A percentile compares a stretch with the other conserved stretches of the same genome.
phyloP scores from a whole-genome alignment of 2,113 vertebrate species.

The Xenotilapia caudafasciata region DNA sequence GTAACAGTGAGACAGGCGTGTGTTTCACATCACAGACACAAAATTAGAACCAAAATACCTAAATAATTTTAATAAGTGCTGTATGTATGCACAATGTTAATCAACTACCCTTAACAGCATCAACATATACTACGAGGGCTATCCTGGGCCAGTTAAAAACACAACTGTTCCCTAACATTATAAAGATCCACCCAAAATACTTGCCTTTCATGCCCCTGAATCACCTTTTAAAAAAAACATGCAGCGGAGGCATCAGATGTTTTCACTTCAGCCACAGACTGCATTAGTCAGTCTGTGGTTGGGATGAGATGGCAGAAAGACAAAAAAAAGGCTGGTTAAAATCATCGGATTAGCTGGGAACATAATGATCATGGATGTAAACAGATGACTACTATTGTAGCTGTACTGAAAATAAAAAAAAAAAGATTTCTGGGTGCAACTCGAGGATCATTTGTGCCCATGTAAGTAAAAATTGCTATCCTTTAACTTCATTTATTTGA shows the following conservation, averaged over 20 bases:
- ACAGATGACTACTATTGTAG: background rate
- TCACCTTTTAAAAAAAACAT: background rate
- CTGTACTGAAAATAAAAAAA: background rate
- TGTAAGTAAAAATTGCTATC: background rate
- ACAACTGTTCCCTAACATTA: background rate
- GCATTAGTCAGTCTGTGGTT: background rate
- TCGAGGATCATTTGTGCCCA: background rate
- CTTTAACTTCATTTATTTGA: background rate
- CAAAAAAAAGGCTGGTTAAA: background rate
- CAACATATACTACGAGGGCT: accelerated
- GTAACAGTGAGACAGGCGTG: background rate
- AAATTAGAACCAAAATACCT: background rate
- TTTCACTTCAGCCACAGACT: background rate
- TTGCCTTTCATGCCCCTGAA: background rate
- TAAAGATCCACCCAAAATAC: background rate
- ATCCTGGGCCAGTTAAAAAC: background rate
- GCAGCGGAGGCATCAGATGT: background rate
- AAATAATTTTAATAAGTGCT: background rate
- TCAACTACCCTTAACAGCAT: background rate
- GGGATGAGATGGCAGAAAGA: background rate
- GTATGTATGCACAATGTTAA: background rate
- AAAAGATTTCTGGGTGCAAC: accelerated
- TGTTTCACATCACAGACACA: background rate
- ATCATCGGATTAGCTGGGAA: background rate
- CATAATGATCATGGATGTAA: background rate